Base-by-base conservation (phyloP, 2,888 invertebrate genomes). In the Athalia rosae region DNA sequence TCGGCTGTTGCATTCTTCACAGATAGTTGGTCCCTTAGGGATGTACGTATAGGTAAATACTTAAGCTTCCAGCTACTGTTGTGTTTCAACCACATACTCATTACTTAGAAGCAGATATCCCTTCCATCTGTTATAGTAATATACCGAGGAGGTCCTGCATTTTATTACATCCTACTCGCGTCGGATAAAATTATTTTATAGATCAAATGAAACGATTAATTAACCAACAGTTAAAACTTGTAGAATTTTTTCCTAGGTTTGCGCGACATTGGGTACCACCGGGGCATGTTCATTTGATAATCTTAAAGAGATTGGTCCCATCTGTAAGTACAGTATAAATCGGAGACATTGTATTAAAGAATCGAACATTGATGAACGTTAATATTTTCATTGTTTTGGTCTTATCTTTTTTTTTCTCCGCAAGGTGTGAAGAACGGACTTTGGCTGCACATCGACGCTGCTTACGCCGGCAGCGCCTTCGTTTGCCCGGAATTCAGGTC, bases 381-480 rank as follows among this genome's bases (percentile, higher is more conserved):
- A 13, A 66, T 4, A 66, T 4, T 66, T 61, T 61, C 64, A 41
- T 13, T 11, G 9, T 43, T 11, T 45, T 50, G 11, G 69, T 28
- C 53, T 50, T 47, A 8, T 64, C 41, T 69, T 6, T 56, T 13
- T 50, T 11, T 53, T 58, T 41, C 41, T 53, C n/a, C 78, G 81
- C 0, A 47, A 92, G 92, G 98, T 87, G 92, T 93, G 79, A 92
- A 93, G 76, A 96, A 98, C 88, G 94, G 95, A 1, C 91, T 99
- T 8, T 99, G 99, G 99, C 92, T 99, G 64, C 99, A 99, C 87
- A 95, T 98, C 8, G 99, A 99, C 86, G 98, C 99, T 0, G 99
- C 99, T 0, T 99, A 99, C 85, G 99, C 99, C 0, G 99, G 99
- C 8, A 96, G 96, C 81, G 96, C 97, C 0, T 98, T 99, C 87